Conservation (phyloP, 1,140 invertebrate genomes). For the Drosophila paulistorum region DNA sequence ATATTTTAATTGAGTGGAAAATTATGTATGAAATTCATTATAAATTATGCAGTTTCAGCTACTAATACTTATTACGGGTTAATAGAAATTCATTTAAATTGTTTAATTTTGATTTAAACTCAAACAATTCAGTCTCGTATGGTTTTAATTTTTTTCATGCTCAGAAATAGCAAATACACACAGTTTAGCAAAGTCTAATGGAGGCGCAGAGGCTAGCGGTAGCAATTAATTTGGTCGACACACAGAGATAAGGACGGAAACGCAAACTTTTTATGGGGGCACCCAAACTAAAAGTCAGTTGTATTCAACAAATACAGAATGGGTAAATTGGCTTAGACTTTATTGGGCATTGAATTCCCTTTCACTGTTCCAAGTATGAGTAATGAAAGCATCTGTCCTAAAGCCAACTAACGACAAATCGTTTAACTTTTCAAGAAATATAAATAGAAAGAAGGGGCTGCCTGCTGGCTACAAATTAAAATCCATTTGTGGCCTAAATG, state of each 20-base stretch:
- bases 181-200: neutral
- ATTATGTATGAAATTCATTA: no score
- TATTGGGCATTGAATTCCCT: neutral
- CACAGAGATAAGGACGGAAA: neutral
- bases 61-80: no score
- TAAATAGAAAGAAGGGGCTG: neutral
- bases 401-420: neutral
- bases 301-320: neutral
- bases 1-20: no score
- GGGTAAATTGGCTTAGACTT: slow-evolving; percentile 1
- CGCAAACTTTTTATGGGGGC: neutral
- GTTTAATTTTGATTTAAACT: neutral
- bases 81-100: neutral
- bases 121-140: neutral
- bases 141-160: neutral
- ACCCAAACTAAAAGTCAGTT: neutral
- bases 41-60: no score
- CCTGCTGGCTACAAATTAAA: neutral
- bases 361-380: neutral
- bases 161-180: neutral
- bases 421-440: slow-evolving; percentile 9
- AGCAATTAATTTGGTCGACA: neutral
- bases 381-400: slow-evolving; percentile 4
- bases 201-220: neutral
- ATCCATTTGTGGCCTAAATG: slow-evolving; percentile 11